Evolutionary conservation across 2,888 invertebrate genomes (phyloP), one percentile per base, ranked within the genome.

Genomic region (Laothoe populi): DNA sequence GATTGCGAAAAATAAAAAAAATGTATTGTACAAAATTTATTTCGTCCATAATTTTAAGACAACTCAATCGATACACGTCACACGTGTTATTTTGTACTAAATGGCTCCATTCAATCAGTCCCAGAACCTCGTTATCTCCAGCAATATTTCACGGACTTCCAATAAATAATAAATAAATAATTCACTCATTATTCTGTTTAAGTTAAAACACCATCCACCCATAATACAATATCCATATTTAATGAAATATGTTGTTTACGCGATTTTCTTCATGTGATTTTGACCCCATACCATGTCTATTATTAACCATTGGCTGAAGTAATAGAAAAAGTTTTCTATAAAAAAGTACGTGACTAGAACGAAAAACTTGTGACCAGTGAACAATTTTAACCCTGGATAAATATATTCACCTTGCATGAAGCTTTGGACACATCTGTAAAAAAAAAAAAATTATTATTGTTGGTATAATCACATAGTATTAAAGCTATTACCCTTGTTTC

Each of bases 241-340:
- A 31, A 31, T 8, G 21, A 26, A 19, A 45, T 26, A 10, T 19
- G 7, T 8, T 42, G 31, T 19, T 59, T 59, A 59, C n/a, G 5
- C 45, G 1, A n/a, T n/a, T 45, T 44, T 63, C 71, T 78, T 73
- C 61, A 77, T 75, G 3, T 64, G 64, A 16, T 64, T 66, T 53
- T 70, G 66, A 11, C 84, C 82, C 87, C 88, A 87, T 0, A 90
- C 69, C 62, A 86, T 77, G 45, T 90, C 88, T 1, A 83, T 66
- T 2, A 90, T 68, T 5, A 83, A 48, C 85, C 87, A 91, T 66
- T 90, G 90, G 11, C 81, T 77, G 0, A 77, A 82, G 62, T 85
- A 87, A 64, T 84, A 89, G 40, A 90, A 87, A 4, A 86, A 74
- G 66, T 82, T 81, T 66, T 86, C 85, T 3, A 83, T 63, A 16